phyloP scores from a whole-genome alignment of 2,888 invertebrate genomes.

The Drosophila tanythrix region DNA sequence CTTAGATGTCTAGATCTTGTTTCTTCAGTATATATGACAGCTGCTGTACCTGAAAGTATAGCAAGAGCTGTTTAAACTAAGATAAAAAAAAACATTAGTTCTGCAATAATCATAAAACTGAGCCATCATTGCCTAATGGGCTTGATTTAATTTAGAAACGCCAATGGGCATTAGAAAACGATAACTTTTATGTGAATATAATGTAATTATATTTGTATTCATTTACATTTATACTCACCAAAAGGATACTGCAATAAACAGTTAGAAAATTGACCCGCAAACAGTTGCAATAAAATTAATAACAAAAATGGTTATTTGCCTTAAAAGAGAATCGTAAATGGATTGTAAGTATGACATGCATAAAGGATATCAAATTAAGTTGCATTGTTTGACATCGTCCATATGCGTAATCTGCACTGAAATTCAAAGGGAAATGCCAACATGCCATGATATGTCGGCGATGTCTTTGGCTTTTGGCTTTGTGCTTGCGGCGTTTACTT shows the following conservation, averaged over 20 bases:
- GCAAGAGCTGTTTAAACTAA: background rate
- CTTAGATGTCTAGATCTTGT: background rate
- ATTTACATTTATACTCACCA: background rate
- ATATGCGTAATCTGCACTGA: slow-evolving; percentile 5
- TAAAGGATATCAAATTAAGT: slow-evolving; percentile 2
- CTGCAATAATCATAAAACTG: background rate
- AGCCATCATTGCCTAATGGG: slow-evolving; percentile 6
- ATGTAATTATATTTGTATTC: background rate
- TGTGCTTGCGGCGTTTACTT: slow-evolving; percentile 25
- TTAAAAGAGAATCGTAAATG: slow-evolving; percentile 8
- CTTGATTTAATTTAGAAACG: slow-evolving; percentile 7
- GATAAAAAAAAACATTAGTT: background rate
- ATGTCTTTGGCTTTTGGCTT: slow-evolving; percentile 37
- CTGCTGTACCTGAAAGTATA: background rate
- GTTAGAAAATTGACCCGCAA: background rate
- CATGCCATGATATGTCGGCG: slow-evolving; percentile 22
- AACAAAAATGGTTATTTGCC: background rate
- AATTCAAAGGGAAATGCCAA: slow-evolving; percentile 48
- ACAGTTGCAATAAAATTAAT: background rate
- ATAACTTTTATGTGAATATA: background rate
- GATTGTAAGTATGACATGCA: background rate
- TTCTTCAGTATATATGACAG: background rate
- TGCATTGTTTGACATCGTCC: slow-evolving; percentile 1
- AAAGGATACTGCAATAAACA: background rate
- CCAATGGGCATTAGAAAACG: slow-evolving; percentile 2